phyloP scores from a whole-genome alignment of 2,888 invertebrate species.

The Nebria salina region DNA sequence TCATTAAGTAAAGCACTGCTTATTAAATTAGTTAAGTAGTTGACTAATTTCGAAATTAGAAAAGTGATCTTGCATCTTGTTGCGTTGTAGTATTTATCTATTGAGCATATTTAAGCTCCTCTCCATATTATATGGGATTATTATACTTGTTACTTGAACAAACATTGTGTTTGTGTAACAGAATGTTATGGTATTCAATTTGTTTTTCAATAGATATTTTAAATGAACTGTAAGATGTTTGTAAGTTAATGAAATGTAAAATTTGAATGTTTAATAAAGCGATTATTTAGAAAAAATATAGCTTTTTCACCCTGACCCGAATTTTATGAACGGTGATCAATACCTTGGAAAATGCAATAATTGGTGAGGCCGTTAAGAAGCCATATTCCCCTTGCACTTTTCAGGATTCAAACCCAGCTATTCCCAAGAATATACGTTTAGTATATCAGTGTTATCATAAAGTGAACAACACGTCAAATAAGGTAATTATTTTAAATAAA shows the following conservation, averaged over 20 bases:
- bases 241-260: not conserved
- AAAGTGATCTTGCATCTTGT: not conserved
- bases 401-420: slow-evolving; percentile 8
- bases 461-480: not conserved
- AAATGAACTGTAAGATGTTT: not conserved
- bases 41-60: not conserved
- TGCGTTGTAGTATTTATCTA: not conserved
- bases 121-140: not conserved
- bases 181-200: not conserved
- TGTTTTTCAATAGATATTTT: not conserved
- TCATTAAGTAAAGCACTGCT: too few relatives aligned
- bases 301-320: not conserved
- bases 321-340: not conserved
- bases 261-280: not conserved
- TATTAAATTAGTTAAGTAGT: too few relatives aligned
- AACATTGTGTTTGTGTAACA: not conserved
- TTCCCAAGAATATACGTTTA: not conserved
- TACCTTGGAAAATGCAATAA: not conserved
- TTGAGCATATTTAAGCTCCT: not conserved
- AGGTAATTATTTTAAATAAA: slow-evolving; percentile 8
- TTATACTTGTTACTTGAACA: not conserved
- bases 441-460: not conserved
- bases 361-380: not conserved
- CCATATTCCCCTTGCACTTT: slow-evolving; percentile 19
- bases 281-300: not conserved